phyloP scores from a whole-genome alignment of 2,797 vertebrate genomes.

The Syngnathus acus region DNA sequence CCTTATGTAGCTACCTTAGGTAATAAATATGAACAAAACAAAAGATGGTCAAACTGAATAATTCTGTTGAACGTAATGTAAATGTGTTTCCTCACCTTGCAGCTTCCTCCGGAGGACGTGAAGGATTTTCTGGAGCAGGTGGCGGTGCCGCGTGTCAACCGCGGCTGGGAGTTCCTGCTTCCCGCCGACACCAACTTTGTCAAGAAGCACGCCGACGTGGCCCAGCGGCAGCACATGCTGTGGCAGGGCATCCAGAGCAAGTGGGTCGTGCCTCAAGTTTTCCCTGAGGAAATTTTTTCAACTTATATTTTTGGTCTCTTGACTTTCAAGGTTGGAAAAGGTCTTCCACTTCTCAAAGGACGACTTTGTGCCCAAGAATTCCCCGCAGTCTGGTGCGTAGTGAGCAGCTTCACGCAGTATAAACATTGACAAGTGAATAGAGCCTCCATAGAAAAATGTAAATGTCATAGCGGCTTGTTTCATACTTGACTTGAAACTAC shows the following conservation, averaged over 20 bases:
- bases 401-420: too few species aligned
- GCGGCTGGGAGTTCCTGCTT: conserved; percentile 94
- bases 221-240: conserved; percentile 94
- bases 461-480: too few species aligned
- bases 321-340: conserved; percentile 83
- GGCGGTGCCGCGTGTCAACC: conserved; percentile 83
- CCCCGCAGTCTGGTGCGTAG: conserved; percentile 74
- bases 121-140: conserved; percentile 98
- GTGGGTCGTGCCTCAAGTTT: conserved; percentile 59
- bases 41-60: background rate
- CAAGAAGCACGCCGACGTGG: conserved; percentile 92
- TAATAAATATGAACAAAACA: background rate
- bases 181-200: conserved; percentile 85
- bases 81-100: conserved; percentile 8
- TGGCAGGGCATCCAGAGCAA: conserved; percentile 97
- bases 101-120: conserved; percentile 97
- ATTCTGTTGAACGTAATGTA: conserved; percentile 1
- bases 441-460: too few species aligned
- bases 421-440: too few species aligned
- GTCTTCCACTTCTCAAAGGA: conserved; percentile 91
- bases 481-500: too few species aligned
- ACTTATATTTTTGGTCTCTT: background rate
- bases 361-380: conserved; percentile 80
- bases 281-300: background rate
- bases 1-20: background rate